These are phyloP conservation scores for Stomatorhinus walkeri DNA, from an alignment of 2,797 vertebrate genomes.

Conservation along the genomic window DNA sequence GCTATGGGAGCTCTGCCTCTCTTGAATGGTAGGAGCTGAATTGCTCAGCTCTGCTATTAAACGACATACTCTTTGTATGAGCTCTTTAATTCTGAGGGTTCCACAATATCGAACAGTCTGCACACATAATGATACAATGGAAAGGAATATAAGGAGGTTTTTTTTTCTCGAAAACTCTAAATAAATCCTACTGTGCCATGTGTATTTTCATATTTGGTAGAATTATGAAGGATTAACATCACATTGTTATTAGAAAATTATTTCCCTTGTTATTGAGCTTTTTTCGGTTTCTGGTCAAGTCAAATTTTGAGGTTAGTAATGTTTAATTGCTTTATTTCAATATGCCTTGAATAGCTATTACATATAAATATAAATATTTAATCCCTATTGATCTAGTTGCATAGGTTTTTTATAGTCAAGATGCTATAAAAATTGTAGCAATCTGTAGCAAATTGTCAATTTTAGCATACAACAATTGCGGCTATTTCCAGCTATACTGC, in stretches of 20 bases:
- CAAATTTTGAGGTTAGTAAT: neutral
- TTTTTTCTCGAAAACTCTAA: neutral
- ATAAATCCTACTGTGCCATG: neutral
- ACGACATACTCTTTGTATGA: neutral
- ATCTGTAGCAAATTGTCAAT: too few species aligned
- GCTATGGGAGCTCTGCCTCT: neutral
- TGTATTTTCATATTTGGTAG: neutral
- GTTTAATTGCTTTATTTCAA: neutral
- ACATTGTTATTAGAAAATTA: neutral
- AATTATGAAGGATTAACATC: neutral
- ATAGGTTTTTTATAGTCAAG: neutral
- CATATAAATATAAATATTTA: neutral
- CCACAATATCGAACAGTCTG: neutral
- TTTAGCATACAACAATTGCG: neutral
- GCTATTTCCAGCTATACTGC: neutral
- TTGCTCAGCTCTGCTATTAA: slow-evolving; percentile 6
- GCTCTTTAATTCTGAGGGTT: neutral
- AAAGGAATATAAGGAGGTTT: neutral
- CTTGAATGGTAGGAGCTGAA: neutral
- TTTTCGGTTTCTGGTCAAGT: neutral
- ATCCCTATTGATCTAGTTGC: neutral
- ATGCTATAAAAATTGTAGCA: neutral
- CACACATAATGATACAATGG: neutral
- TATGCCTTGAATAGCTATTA: neutral
- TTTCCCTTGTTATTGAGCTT: neutral